Evolutionary conservation across 2,113 vertebrate species (phyloP), one percentile per base, ranked within the genome.

Genomic region (Cranoglanis bouderius): DNA sequence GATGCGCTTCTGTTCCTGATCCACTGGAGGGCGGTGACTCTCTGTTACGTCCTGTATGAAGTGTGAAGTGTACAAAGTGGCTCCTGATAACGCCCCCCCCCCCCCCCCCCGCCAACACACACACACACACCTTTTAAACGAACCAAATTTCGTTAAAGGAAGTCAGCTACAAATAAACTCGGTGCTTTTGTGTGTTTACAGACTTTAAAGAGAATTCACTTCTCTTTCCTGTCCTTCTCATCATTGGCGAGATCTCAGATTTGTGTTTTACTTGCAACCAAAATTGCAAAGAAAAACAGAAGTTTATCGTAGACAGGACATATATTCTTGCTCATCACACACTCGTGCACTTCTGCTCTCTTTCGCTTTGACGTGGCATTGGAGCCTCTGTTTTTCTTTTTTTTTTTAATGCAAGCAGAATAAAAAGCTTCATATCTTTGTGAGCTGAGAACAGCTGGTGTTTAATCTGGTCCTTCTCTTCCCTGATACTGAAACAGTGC

Each of bases 1-100:
- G 53, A 57, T 57, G 80, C 1, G 53, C 80, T 82, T 59, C 83
- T 53, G 65, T 85, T 92, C 90, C 90, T 93, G 92, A 81, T 84
- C 94, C 95, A 95, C 95, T 88, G 90, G 95, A 89, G 92, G 94
- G 94, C 89, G 89, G 90, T 91, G 63, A 92, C 89, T 89, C 87
- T 88, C 94, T 92, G 82, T 75, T 70, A 19, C 16, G 43, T 51
- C 16, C 53, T 35, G 67, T 19, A 9, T 32, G 9, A 55, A 19
- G 49, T 55, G 49, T 32, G 29, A 81, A 53, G 74, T 29, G 1
- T 77, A 29, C 40, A 57, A 38, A 35, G 12, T 46, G 82, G 82
- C 59, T 81, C 49, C 49, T 81, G 29, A 81, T 19, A n/a, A n/a
- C n/a, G n/a, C n/a, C n/a, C n/a, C n/a, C n/a, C n/a, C n/a, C n/a